Conservation (phyloP, 2,888 invertebrate genomes). For the Dysmachus trigonus region DNA sequence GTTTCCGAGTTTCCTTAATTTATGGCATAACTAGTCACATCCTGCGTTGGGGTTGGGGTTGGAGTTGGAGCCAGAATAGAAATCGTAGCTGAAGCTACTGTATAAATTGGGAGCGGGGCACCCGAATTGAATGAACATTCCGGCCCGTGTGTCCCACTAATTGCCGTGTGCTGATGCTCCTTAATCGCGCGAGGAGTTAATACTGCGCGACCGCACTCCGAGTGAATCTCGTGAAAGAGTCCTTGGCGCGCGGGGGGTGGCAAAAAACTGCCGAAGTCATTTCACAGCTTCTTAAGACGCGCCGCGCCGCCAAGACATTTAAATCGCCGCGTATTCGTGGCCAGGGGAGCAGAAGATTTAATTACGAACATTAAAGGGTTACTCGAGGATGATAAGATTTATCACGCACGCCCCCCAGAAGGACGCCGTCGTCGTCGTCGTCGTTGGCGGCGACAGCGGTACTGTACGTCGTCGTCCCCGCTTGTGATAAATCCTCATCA, state of each 20-base stretch:
- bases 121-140: background rate
- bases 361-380: conserved; percentile 48
- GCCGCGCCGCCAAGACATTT: conserved; percentile 23
- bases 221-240: background rate
- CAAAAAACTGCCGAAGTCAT: background rate
- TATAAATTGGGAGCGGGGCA: background rate
- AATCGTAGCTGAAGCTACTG: background rate
- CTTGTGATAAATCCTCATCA: conserved; percentile 44
- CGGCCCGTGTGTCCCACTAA: background rate
- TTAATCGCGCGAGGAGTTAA: background rate
- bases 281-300: background rate
- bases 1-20: conserved; percentile 31
- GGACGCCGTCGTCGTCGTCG: background rate
- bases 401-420: conserved; percentile 32
- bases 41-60: background rate
- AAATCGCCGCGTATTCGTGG: conserved; percentile 26
- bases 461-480: background rate
- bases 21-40: conserved; percentile 38
- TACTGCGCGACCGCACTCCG: background rate
- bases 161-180: background rate
- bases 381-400: conserved; percentile 47
- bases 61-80: background rate
- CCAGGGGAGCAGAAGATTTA: conserved; percentile 47
- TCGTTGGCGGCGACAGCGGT: background rate
- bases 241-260: background rate